Conservation (phyloP, 2,113 vertebrate species). For the Gambusia holbrooki region DNA sequence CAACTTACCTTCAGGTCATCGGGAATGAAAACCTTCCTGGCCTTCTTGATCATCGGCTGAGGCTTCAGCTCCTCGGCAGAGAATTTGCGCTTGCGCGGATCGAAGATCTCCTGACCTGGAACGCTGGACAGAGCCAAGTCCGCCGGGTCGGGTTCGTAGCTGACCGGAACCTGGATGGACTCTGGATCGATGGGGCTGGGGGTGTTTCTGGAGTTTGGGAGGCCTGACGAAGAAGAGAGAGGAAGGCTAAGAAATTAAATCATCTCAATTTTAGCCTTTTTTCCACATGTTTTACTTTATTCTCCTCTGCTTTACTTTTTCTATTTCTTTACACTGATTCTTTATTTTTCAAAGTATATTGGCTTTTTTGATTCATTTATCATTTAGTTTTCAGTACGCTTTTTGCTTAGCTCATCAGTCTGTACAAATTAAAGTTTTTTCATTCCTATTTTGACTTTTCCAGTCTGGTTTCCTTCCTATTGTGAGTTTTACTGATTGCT, state of each 20-base stretch:
- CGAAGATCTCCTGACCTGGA: slow-evolving; percentile 96
- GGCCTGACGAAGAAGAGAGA: slow-evolving; percentile 1
- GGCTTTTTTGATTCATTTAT: too few species aligned
- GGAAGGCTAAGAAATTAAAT: not conserved
- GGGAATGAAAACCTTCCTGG: slow-evolving; percentile 96
- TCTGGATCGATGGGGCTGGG: slow-evolving; percentile 97
- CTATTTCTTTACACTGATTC: not conserved
- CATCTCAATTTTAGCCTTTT: not conserved
- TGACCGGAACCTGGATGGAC: slow-evolving; percentile 91
- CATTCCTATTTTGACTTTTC: not conserved
- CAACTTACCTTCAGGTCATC: slow-evolving; percentile 94
- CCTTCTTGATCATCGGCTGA: slow-evolving; percentile 99
- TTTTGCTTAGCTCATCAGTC: too few species aligned
- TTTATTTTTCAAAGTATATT: not conserved
- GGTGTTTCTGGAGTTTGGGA: slow-evolving; percentile 82
- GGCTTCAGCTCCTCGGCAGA: slow-evolving; percentile 96
- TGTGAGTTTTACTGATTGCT: not conserved
- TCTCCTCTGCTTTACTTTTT: not conserved
- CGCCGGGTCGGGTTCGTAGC: slow-evolving; percentile 93
- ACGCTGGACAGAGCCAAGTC: slow-evolving; percentile 97
- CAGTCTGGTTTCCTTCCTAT: not conserved
- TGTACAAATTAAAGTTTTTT: not conserved
- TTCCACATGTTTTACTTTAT: too few species aligned
- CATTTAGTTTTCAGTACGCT: too few species aligned
- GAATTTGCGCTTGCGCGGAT: slow-evolving; percentile 96